These are phyloP conservation scores for Protaetia brevitarsis DNA, from an alignment of 1,140 invertebrate genomes.

Conservation along the genomic window DNA sequence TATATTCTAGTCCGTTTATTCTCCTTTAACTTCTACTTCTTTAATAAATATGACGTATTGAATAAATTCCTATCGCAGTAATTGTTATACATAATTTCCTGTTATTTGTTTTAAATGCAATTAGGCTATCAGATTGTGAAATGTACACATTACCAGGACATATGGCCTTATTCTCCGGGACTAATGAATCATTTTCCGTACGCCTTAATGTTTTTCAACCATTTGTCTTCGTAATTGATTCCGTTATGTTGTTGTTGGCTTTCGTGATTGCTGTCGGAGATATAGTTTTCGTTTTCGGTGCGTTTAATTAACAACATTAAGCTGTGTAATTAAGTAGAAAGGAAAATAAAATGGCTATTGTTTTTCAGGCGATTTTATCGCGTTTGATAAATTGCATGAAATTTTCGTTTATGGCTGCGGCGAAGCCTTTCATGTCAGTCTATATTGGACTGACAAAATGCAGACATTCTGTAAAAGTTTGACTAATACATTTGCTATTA, in stretches of 20 bases:
- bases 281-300: not conserved
- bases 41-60: conserved; percentile 3
- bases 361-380: too few species aligned
- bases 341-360: not conserved
- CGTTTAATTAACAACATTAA: conserved; percentile 15
- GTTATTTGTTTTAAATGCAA: conserved; percentile 13
- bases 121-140: conserved; percentile 1
- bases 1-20: not conserved
- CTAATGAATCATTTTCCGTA: not conserved
- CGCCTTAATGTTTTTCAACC: not conserved
- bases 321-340: not conserved
- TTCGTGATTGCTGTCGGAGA: not conserved
- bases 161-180: not conserved
- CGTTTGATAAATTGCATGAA: too few species aligned
- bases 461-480: too few species aligned
- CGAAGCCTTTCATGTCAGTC: too few species aligned
- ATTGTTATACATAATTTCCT: conserved; percentile 15
- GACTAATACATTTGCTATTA: too few species aligned
- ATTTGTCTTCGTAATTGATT: not conserved
- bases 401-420: too few species aligned
- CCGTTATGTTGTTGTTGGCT: not conserved
- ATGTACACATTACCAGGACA: not conserved
- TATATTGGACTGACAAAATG: too few species aligned
- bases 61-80: not conserved
- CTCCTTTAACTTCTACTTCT: not conserved